Base-by-base conservation (phyloP, 2,888 invertebrate species). In the Hermaeophaga mercurialis region DNA sequence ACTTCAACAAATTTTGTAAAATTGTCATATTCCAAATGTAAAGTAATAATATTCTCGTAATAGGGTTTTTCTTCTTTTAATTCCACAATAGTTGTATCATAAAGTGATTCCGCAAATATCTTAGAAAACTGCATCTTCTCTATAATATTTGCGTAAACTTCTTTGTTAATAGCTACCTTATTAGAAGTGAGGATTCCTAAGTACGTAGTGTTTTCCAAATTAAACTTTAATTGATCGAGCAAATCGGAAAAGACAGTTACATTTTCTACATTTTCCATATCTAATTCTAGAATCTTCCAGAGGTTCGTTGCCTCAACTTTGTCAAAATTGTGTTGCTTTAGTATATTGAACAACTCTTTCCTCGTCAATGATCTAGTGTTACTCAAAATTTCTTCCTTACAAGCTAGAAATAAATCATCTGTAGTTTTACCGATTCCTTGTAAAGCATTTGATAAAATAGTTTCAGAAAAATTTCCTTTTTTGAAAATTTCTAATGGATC, bases 21-120 rank as follows among this genome's bases (percentile, higher is more conserved):
- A n/a, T 56, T 39, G 11, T 52, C 31, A 9, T 28, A 28, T 17
- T 54, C 34, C 7, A 33, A 8, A 14, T 17, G 41, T 2, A 58
- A 36, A 8, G 28, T 34, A 14, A 54, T 28, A 19, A 54, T 44
- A 12, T 26, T 11, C 22, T 39, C 14, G n/a, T 54, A 24, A 2
- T 48, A 14, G 12, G 18, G 12, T 18, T 52, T 55, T 18, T 44
- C 39, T 11, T 48, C 41, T 14, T 41, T 33, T 15, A 53, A 24
- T n/a, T 44, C 43, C 7, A 43, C 39, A 8, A 43, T 50, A 3
- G 17, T 44, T 9, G 44, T 41, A 7, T 48, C 24, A 28, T 50
- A 44, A 2, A 59, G 19, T 9, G 56, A 43, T 46, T 61, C 48
- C 0, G 56, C 61, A 11, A 34, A 61, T n/a, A 59, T 50, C 19